A percentile compares a stretch with the other conserved stretches of the same genome.
phyloP scores from a whole-genome alignment of 2,113 vertebrate species.

The Neodontobutis hainanensis region DNA sequence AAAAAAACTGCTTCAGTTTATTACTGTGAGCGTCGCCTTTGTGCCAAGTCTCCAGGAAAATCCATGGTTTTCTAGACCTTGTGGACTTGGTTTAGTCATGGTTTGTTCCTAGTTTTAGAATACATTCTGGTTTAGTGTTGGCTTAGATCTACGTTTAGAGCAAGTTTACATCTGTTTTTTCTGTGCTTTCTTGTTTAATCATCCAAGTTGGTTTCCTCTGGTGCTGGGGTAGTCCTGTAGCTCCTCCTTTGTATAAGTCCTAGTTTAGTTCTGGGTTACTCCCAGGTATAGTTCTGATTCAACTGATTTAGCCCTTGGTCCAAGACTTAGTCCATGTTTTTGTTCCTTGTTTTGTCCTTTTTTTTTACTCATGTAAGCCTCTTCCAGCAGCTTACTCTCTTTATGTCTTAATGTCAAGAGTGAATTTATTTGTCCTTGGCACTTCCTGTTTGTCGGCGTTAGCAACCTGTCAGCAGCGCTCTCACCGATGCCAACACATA shows the following conservation, averaged over 20 bases:
- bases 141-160: background rate
- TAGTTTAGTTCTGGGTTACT: no score
- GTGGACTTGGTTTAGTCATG: background rate
- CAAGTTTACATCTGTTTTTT: background rate
- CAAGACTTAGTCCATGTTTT: background rate
- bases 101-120: background rate
- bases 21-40: no score
- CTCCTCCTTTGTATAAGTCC: no score
- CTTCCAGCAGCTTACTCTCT: no score
- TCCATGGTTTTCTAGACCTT: background rate
- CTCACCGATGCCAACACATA: slow-evolving; percentile 41
- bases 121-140: slow-evolving; percentile 31
- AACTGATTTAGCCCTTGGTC: no score
- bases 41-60: no score
- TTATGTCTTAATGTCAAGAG: no score
- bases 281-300: no score
- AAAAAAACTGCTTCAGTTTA: no score
- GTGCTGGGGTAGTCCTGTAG: no score
- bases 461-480: slow-evolving; percentile 40
- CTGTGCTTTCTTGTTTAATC: background rate
- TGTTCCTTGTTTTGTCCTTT: background rate
- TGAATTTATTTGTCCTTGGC: slow-evolving; percentile 39
- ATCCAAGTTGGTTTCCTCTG: no score
- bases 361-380: background rate
- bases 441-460: slow-evolving; percentile 15